Evolutionary conservation across 2,888 invertebrate genomes (phyloP).

Genomic region (Euspilapteryx auroguttella): DNA sequence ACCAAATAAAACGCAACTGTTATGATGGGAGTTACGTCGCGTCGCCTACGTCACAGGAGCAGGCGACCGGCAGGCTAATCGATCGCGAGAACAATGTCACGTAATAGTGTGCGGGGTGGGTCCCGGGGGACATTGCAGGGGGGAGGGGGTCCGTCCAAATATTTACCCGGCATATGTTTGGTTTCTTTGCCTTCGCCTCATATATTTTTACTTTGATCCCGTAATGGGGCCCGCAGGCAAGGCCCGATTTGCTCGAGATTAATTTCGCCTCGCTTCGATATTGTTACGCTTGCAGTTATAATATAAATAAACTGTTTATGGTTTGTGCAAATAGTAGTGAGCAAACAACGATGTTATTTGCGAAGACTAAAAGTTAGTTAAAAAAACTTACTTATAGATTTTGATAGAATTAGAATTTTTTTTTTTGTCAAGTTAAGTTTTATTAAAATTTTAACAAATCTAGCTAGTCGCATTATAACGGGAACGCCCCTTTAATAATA

Average conservation of each 20-base stretch:
- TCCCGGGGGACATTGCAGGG: conserved; percentile 14
- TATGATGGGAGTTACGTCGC: too few species aligned
- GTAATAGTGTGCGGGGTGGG: conserved; percentile 27
- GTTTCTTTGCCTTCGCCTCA: conserved; percentile 57
- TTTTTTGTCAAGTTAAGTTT: too few species aligned
- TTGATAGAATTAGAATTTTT: too few species aligned
- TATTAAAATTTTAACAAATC: too few species aligned
- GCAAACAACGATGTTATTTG: too few species aligned
- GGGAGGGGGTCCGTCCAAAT: conserved; percentile 37
- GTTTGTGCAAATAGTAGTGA: background rate
- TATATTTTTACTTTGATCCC: conserved; percentile 57
- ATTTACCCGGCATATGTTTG: conserved; percentile 56
- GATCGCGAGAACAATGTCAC: conserved; percentile 53
- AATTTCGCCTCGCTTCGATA: conserved; percentile 27
- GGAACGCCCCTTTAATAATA: too few species aligned
- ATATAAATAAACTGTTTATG: conserved; percentile 19
- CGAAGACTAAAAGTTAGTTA: conserved; percentile 13
- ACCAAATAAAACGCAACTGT: too few species aligned
- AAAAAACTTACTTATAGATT: too few species aligned
- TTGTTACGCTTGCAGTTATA: conserved; percentile 14
- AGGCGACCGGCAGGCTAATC: conserved; percentile 24
- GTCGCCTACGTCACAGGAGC: too few species aligned
- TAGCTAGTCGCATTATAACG: too few species aligned
- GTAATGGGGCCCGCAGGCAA: conserved; percentile 44
- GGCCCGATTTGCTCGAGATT: conserved; percentile 46